Percentiles rank a stretch among this genome's conserved stretches.
Evolutionary conservation across 92 coral and sea anemone genomes (phyloP).

Genomic region (Palythoa grandiflora): DNA sequence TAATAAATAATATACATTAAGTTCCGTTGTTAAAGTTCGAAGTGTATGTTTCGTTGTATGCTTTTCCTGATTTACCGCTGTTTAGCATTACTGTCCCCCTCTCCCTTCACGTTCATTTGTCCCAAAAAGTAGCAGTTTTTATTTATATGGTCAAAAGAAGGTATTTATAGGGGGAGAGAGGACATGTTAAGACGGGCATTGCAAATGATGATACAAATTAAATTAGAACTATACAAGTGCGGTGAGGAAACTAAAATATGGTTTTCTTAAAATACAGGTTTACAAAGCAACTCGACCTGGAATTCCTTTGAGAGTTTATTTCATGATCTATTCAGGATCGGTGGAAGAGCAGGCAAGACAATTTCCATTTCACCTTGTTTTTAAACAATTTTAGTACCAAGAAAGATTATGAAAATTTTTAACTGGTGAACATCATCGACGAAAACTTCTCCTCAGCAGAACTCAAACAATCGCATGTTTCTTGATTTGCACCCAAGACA

Average conservation of each 20-base stretch:
- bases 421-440: neutral
- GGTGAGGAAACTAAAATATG: neutral
- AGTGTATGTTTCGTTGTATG: too few relatives aligned
- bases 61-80: too few relatives aligned
- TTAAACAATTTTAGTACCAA: neutral
- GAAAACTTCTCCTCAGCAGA: neutral
- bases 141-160: too few relatives aligned
- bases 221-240: neutral
- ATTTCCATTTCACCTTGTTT: neutral
- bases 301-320: slow-evolving; percentile 92
- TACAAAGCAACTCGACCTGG: slow-evolving; percentile 99
- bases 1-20: too few relatives aligned
- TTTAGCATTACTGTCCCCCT: too few relatives aligned
- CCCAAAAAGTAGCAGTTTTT: too few relatives aligned
- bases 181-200: too few relatives aligned
- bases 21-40: too few relatives aligned
- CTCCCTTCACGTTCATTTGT: too few relatives aligned
- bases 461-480: too few relatives aligned
- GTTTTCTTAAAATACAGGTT: slow-evolving; percentile 56
- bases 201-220: neutral
- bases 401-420: neutral
- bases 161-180: too few relatives aligned
- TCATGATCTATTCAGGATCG: slow-evolving; percentile 94
- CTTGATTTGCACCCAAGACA: too few relatives aligned
- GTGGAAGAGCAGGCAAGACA: slow-evolving; percentile 93